Percentiles rank a stretch among this genome's conserved stretches.
phyloP scores from a whole-genome alignment of 2,797 vertebrate species.

The Gobio occitaniae region DNA sequence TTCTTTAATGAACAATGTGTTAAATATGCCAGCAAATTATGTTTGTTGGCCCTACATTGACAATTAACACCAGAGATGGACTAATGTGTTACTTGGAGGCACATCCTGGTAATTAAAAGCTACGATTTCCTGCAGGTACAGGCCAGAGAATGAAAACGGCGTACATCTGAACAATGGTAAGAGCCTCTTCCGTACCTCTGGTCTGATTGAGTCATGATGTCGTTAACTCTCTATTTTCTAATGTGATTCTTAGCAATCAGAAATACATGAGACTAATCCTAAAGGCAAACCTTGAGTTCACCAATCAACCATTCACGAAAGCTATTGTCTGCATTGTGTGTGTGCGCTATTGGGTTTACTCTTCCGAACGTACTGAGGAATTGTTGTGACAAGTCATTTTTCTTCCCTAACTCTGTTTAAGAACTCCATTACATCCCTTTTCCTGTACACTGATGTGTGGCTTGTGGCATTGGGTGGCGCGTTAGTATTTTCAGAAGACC shows the following conservation, averaged over 20 bases:
- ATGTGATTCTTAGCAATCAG: conserved; percentile 58
- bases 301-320: conserved; percentile 60
- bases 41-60: conserved; percentile 16
- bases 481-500: conserved; percentile 2
- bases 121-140: conserved; percentile 99
- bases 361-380: conserved; percentile 6
- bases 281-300: conserved; percentile 76
- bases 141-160: conserved; percentile 99
- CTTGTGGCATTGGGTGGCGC: conserved; percentile 21
- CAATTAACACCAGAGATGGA: conserved; percentile 30
- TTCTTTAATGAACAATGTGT: conserved; percentile 3
- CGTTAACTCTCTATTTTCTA: conserved; percentile 62
- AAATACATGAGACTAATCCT: conserved; percentile 77
- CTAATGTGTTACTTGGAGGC: conserved; percentile 35
- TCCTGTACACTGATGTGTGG: conserved; percentile 29
- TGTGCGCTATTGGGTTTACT: neutral
- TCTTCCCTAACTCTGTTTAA: conserved; percentile 11
- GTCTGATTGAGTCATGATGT: conserved; percentile 62
- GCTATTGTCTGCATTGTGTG: conserved; percentile 37
- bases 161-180: conserved; percentile 99
- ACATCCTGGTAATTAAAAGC: conserved; percentile 81
- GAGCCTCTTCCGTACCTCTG: conserved; percentile 72
- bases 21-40: conserved; percentile 1
- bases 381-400: conserved; percentile 26
- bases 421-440: conserved; percentile 31